These are phyloP conservation scores for Drosophila niveifrons DNA, from an alignment of 2,888 invertebrate species.

Conservation along the genomic window DNA sequence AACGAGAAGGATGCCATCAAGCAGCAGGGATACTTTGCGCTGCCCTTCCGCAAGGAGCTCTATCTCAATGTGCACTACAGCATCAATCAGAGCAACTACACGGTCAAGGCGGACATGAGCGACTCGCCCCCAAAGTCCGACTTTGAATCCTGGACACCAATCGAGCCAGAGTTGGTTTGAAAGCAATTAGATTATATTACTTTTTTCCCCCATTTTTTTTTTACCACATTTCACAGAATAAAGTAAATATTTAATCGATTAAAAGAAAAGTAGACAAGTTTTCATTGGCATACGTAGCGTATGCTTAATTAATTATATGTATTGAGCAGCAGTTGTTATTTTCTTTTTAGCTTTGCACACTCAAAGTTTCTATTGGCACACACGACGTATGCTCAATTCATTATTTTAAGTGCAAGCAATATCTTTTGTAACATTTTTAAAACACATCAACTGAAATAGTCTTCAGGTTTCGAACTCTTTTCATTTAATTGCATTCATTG, in stretches of 20 bases:
- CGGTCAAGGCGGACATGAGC: constrained; percentile 77
- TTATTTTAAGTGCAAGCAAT: no score
- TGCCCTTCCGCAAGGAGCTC: constrained; percentile 60
- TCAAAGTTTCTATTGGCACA: no score
- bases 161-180: background rate
- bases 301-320: no score
- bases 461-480: no score
- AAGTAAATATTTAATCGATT: background rate
- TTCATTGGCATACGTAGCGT: no score
- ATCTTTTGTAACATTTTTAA: no score
- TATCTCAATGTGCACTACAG: constrained; percentile 74
- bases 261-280: background rate
- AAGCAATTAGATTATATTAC: background rate
- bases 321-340: no score
- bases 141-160: constrained; percentile 40
- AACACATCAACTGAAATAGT: no score
- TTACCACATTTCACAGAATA: background rate
- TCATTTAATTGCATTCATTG: no score
- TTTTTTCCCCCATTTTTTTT: constrained; percentile 12
- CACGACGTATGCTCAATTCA: no score
- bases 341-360: no score
- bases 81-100: constrained; percentile 73
- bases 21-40: constrained; percentile 62
- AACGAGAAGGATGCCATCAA: constrained; percentile 40
- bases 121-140: constrained; percentile 58